Evolutionary conservation across 37 sponge, comb jelly and placozoan genomes (phyloP).

Genomic region (Agelas oroides): DNA sequence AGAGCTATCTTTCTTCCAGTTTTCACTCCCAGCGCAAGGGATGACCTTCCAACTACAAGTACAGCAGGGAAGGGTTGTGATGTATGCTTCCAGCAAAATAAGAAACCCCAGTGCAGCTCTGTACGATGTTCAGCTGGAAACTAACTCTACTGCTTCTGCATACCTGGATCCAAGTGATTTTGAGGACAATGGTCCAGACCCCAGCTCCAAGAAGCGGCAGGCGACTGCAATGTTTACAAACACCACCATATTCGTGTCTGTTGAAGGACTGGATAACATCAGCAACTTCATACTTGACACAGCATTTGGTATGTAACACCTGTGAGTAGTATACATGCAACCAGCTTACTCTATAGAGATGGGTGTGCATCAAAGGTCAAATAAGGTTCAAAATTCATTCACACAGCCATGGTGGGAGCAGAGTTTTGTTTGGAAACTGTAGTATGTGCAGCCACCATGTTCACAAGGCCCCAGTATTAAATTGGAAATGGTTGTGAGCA

Average conservation of each 20-base stretch:
- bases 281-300: constrained; percentile 15
- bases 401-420: no score
- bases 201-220: not conserved
- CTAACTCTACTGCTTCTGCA: constrained; percentile 24
- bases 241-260: constrained; percentile 25
- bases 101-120: constrained; percentile 54
- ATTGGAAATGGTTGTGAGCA: no score
- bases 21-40: constrained; percentile 28
- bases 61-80: constrained; percentile 3
- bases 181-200: not conserved
- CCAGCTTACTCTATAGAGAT: no score
- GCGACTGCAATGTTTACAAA: not conserved
- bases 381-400: no score
- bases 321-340: no score
- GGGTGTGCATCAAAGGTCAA: no score
- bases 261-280: constrained; percentile 19
- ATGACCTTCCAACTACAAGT: constrained; percentile 38
- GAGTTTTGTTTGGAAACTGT: no score
- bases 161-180: no score
- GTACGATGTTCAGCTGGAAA: constrained; percentile 27
- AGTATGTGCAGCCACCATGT: no score
- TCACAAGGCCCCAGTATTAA: no score
- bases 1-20: constrained; percentile 33
- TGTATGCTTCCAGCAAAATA: constrained; percentile 36
- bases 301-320: constrained; percentile 13